A percentile compares a stretch with the other conserved stretches of the same genome.
These are phyloP conservation scores for Leptobrachium ailaonicum DNA, from an alignment of 2,113 vertebrate genomes.

Conservation along the genomic window DNA sequence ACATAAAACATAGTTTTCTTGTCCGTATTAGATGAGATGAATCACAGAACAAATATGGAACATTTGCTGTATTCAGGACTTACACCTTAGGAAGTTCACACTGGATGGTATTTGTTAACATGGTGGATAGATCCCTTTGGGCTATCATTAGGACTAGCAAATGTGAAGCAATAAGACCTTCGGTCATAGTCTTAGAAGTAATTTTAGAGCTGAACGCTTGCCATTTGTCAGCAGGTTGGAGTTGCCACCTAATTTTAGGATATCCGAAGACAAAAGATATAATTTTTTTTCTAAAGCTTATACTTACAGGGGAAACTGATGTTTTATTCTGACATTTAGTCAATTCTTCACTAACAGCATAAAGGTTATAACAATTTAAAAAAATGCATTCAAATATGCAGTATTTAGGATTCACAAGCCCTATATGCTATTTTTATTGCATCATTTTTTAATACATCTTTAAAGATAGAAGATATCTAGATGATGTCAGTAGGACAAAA, in stretches of 20 bases:
- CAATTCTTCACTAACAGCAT: too few relatives aligned
- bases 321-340: too few relatives aligned
- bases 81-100: slow-evolving; percentile 8
- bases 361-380: too few relatives aligned
- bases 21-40: slow-evolving; percentile 15
- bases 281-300: slow-evolving; percentile 5
- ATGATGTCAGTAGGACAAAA: slow-evolving; percentile 13
- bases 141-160: slow-evolving; percentile 43
- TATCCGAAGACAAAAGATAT: slow-evolving; percentile 26
- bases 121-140: slow-evolving; percentile 22
- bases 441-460: neutral
- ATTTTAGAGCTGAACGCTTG: slow-evolving; percentile 44
- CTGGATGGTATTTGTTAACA: slow-evolving; percentile 42
- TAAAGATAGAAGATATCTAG: neutral
- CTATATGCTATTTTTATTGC: too few relatives aligned
- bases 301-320: too few relatives aligned
- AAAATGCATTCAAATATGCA: too few relatives aligned
- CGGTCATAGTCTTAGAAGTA: slow-evolving; percentile 42
- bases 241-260: slow-evolving; percentile 27
- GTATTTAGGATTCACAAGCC: too few relatives aligned
- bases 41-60: slow-evolving; percentile 33
- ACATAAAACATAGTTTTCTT: neutral
- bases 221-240: slow-evolving; percentile 31
- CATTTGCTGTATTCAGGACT: neutral
- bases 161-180: slow-evolving; percentile 42